Evolutionary conservation across 1,140 invertebrate genomes (phyloP), one percentile per base, ranked within the genome.

Genomic region (Leguminivora glycinivorella): DNA sequence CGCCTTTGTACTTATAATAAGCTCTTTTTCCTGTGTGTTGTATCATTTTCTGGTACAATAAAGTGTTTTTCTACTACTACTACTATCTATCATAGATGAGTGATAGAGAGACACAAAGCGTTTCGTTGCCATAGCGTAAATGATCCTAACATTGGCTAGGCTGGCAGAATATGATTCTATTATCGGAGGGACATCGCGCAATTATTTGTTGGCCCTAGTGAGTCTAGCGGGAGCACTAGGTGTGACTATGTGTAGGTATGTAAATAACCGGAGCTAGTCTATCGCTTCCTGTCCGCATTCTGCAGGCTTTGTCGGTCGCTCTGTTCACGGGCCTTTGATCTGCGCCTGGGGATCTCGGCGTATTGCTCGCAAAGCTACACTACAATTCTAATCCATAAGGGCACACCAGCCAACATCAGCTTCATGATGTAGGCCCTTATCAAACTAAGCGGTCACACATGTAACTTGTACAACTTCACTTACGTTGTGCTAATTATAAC

Each of bases 401-500:
- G 9, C 19, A 12, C 22, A 52, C 19, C 7, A 22, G n/a, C 19
- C 9, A 22, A 52, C 3, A 7, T 22, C 19, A 22, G 19, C 0
- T 22, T 22, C 14, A 52, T 52, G 19, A 52, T 52, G 1, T 52
- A 52, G 19, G 47, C 17, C 19, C 47, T 52, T 52, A 9, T 22
- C 17, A 6, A 52, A 19, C 22, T 6, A 4, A 43, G 47, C 47
- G 47, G 6, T 6, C n/a, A 9, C 2, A 52, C 17, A 52, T 5
- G 47, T 22, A 52, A 52, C 47, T 52, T 52, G 47, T 22, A 52
- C 47, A 52, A 22, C 19, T 52, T 52, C 19, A 52, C 47, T 52
- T 52, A 22, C 47, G 7, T 52, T 52, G 47, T 52, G 47, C 47
- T 52, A 52, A 52, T 52, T 52, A 52, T 19, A 52, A 22, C 47